A percentile compares a stretch with the other conserved stretches of the same genome.
Evolutionary conservation across 2,113 vertebrate species (phyloP).

Genomic region (Microcebus murinus): DNA sequence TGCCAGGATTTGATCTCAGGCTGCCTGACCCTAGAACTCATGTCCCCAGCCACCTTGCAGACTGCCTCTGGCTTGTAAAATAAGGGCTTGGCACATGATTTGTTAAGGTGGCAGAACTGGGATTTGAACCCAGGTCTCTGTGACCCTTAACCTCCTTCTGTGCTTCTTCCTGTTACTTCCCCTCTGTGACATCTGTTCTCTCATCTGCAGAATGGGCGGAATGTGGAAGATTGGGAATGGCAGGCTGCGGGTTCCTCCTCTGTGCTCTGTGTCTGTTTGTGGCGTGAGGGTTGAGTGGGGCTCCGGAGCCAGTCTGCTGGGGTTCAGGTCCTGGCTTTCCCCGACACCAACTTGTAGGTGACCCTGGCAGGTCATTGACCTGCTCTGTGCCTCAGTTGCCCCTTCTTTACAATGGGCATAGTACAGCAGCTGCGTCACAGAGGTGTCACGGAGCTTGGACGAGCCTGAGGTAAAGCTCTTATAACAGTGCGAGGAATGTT

Average conservation of each 20-base stretch:
- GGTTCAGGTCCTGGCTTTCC: not conserved
- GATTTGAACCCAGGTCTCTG: not conserved
- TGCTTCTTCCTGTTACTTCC: not conserved
- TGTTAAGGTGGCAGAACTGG: not conserved
- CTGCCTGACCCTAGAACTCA: not conserved
- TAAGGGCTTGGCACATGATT: not conserved
- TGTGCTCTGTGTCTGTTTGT: fast-evolving
- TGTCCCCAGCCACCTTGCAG: too few relatives aligned
- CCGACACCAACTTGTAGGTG: not conserved
- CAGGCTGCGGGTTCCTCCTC: not conserved
- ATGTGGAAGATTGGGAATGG: not conserved
- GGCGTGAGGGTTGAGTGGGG: not conserved
- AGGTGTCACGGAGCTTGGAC: not conserved
- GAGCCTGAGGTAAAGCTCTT: not conserved
- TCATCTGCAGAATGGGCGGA: not conserved
- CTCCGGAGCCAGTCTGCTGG: not conserved
- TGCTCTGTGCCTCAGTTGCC: not conserved
- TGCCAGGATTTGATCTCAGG: not conserved
- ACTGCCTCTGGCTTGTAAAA: not conserved
- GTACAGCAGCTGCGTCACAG: not conserved
- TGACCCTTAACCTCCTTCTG: not conserved
- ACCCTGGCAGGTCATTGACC: not conserved
- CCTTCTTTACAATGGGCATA: not conserved
- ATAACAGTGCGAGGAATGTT: fast-evolving
- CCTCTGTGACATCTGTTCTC: not conserved